phyloP scores from a whole-genome alignment of 2,888 invertebrate species.

The Sinohyriopsis cumingii region DNA sequence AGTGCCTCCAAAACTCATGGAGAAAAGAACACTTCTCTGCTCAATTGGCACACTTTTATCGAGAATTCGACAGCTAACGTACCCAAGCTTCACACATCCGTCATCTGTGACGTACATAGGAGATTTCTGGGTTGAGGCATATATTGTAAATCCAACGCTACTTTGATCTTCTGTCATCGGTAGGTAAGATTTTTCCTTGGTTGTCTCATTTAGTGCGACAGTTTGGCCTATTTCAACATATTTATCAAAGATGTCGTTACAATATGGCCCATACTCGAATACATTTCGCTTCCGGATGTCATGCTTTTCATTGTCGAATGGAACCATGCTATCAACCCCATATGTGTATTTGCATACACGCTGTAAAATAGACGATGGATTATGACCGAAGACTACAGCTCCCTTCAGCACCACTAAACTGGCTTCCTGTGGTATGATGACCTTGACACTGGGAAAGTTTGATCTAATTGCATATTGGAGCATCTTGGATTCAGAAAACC shows the following conservation, averaged over 20 bases:
- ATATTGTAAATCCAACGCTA: neutral
- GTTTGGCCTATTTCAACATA: constrained; percentile 12
- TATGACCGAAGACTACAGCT: constrained; percentile 18
- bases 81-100: constrained; percentile 7
- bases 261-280: neutral
- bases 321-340: neutral
- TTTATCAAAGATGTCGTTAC: constrained; percentile 12
- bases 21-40: no score
- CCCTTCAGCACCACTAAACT: constrained; percentile 22
- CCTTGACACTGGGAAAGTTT: constrained; percentile 6
- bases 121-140: constrained; percentile 1
- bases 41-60: no score
- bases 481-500: constrained; percentile 19
- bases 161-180: constrained; percentile 1
- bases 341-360: constrained; percentile 21
- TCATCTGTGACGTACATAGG: constrained; percentile 10
- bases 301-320: constrained; percentile 8
- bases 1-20: no score
- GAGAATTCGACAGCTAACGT: constrained; percentile 1
- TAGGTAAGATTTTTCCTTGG: neutral
- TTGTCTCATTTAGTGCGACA: constrained; percentile 6
- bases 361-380: constrained; percentile 4
- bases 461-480: constrained; percentile 15
- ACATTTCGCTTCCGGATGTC: neutral
- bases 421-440: constrained; percentile 18